A percentile compares a stretch with the other conserved stretches of the same genome.
Conservation (phyloP, 1,140 invertebrate species). For the Heliothis virescens region DNA sequence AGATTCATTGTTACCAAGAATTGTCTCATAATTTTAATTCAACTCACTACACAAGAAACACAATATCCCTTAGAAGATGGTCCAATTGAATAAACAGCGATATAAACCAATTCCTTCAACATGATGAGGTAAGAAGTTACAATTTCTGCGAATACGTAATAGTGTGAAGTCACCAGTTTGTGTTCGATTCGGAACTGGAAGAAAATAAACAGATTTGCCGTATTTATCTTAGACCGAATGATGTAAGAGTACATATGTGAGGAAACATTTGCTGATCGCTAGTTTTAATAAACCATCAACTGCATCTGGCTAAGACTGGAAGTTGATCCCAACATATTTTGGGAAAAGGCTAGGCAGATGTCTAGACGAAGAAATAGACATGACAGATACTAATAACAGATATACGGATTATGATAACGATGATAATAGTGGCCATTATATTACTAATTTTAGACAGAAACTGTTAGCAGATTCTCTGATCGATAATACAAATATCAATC, state of each 20-base stretch:
- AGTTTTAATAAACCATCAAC: too few species aligned
- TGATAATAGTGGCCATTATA: too few species aligned
- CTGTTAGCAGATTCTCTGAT: too few species aligned
- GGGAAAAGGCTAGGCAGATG: too few species aligned
- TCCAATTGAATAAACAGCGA: constrained; percentile 20
- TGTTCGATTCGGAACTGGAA: not conserved
- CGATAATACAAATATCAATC: not conserved
- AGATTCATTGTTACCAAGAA: too few species aligned
- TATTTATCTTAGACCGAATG: not conserved
- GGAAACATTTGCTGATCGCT: not conserved
- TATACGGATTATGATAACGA: too few species aligned
- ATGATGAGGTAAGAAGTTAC: constrained; percentile 23
- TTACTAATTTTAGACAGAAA: too few species aligned
- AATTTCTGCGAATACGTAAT: not conserved
- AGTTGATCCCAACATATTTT: too few species aligned
- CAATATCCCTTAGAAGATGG: constrained; percentile 22
- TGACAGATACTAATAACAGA: too few species aligned
- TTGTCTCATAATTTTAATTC: not conserved
- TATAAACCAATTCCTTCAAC: constrained; percentile 26
- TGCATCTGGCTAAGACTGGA: too few species aligned
- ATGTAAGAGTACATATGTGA: not conserved
- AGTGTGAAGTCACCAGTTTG: constrained; percentile 31
- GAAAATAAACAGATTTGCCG: constrained; percentile 18
- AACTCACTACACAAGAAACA: not conserved
- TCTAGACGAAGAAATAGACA: too few species aligned